Conservation (phyloP, 2,113 vertebrate species). For the Rattus norvegicus region GRCr8 NC_086028.1:39866001-39866500, state of each 20-base stretch:
- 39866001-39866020: slow-evolving; percentile 51
- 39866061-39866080: background rate
- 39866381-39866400: slow-evolving; percentile 95
- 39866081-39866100: background rate
- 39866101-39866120: background rate
- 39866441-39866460: slow-evolving; percentile 96
- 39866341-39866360: slow-evolving; percentile 86
- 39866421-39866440: slow-evolving; percentile 86
- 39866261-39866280: slow-evolving; percentile 94
- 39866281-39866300: slow-evolving; percentile 94
- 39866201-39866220: slow-evolving; percentile 84
- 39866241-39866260: slow-evolving; percentile 81
- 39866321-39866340: slow-evolving; percentile 85
- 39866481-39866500: slow-evolving; percentile 94
- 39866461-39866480: slow-evolving; percentile 96
- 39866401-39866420: slow-evolving; percentile 86
- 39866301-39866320: slow-evolving; percentile 91
- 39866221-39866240: slow-evolving; percentile 78
- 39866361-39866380: slow-evolving; percentile 98
- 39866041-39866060: background rate
- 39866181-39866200: slow-evolving; percentile 93
- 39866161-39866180: slow-evolving; percentile 98
- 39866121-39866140: background rate
- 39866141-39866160: slow-evolving; percentile 97
- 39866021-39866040: background rate